Evolutionary conservation across 92 coral and sea anemone genomes (phyloP), one percentile per base, ranked within the genome.

Genomic region (Bergia sp.): DNA sequence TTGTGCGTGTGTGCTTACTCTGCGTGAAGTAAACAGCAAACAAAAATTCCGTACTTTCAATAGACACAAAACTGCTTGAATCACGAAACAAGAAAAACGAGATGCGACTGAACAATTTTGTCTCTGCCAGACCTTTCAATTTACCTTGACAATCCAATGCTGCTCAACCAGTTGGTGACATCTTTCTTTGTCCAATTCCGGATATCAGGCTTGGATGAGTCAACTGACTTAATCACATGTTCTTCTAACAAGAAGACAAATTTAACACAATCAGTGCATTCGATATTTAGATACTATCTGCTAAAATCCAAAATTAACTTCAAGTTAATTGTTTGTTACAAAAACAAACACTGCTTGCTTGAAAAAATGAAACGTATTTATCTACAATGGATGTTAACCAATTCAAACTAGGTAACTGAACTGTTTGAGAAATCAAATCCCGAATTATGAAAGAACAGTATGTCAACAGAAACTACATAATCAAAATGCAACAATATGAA

Each of bases 151-250:
- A 95, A 57, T 39, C 98, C 98, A 23, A 89, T 69, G 7, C 80
- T 87, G 36, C 61, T 82, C 80, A 95, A 88, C 98, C 98, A 95
- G 10, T 66, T 81, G 38, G 39, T 61, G 20, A 95, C 98, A 67
- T 95, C 96, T 66, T 71, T 76, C 58, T 65, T 43, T 8, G 92
- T 91, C 98, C 98, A 95, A 11, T 65, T 85, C 64, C 86, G 80
- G 85, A 95, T 93, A 50, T 91, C 92, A 42, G 87, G 69, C 71
- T 80, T 92, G 79, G 95, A 90, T 76, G 75, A 20, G 82, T 90
- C 92, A 71, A 77, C 93, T 5, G 82, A 77, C 4, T 89, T 58
- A 83, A 88, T 95, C 1, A 11, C 65, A 9, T 4, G 69, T 77
- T 49, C 82, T 20, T 55, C 91, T 84, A 42, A 67, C 47, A 91